Evolutionary conservation across 2,113 vertebrate species (phyloP), one percentile per base, ranked within the genome.

Genomic region (Regulus satrapa): DNA sequence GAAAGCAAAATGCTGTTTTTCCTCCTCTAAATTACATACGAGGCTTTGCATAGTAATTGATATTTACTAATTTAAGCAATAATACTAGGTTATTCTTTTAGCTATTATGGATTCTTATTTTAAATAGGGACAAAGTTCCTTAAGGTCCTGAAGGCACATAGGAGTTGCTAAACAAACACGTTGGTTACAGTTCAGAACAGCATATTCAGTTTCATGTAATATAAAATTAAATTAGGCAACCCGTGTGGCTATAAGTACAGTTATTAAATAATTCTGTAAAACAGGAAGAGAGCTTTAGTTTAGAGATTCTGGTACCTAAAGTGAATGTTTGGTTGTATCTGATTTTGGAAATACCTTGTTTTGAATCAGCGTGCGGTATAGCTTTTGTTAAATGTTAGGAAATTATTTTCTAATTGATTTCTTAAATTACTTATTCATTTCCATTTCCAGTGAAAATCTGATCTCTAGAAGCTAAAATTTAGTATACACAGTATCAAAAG

Each of bases 311-410:
- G 38, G 12, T 54, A 18, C 43, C 51, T 62, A 28, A 73, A 71
- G 34, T 0, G 0, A 71, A 19, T 17, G 3, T 28, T 68, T 56
- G 43, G 34, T 66, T 73, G 5, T 25, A 25, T 77, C 21, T 1
- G 4, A 11, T 56, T 61, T 81, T 78, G 36, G 31, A 74, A 73
- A 4, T 28, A 32, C 3, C 8, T 72, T 63, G 6, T 23, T 72
- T 63, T 59, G 21, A 41, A 52, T 66, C 8, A 10, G 18, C 36
- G 18, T 56, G 20, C n/a, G 31, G 2, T 45, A 28, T 8, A 25
- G 15, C 11, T 61, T 89, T 61, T 84, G 11, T 62, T 84, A 54
- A 52, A 45, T 29, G 1, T 34, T 84, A 46, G 31, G 34, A 51
- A 75, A 64, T 8, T 64, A 32, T 73, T 88, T 92, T 61, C 54